Conservation (phyloP, 2,797 vertebrate genomes). For the Oryzias dopingdopingensis region DNA sequence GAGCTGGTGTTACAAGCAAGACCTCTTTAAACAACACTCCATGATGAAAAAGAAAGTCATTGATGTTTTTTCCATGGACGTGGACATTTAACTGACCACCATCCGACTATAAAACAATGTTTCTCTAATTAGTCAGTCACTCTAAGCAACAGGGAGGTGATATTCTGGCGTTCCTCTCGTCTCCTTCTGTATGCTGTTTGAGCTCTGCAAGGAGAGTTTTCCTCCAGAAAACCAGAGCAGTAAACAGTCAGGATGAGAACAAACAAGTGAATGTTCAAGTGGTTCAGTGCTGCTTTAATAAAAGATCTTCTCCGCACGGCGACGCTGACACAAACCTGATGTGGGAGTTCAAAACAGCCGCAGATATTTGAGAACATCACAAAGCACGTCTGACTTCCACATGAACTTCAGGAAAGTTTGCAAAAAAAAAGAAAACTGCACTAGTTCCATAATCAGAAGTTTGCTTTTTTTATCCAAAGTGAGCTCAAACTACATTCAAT, state of each 20-base stretch:
- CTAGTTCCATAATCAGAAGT: too few species aligned
- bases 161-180: slow-evolving; percentile 12
- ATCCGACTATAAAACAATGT: slow-evolving; percentile 14
- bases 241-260: slow-evolving; percentile 29
- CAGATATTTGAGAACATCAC: slow-evolving; percentile 22
- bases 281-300: slow-evolving; percentile 45
- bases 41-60: slow-evolving; percentile 4
- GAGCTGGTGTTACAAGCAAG: too few species aligned
- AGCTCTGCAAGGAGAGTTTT: slow-evolving; percentile 34
- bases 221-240: slow-evolving; percentile 28
- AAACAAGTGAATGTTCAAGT: slow-evolving; percentile 44
- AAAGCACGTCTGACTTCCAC: slow-evolving; percentile 4
- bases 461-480: neutral
- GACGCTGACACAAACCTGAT: slow-evolving; percentile 28
- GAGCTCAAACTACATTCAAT: too few species aligned
- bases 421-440: neutral
- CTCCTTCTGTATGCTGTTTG: slow-evolving; percentile 4
- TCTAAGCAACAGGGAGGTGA: slow-evolving; percentile 6
- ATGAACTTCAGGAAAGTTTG: slow-evolving; percentile 16
- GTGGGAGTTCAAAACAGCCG: slow-evolving; percentile 34
- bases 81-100: slow-evolving; percentile 10
- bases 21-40: too few species aligned
- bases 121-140: slow-evolving; percentile 2
- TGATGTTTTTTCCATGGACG: slow-evolving; percentile 2
- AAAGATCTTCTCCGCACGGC: slow-evolving; percentile 31